Evolutionary conservation across 2,888 invertebrate genomes (phyloP).

Genomic region (Ectemnius cavifrons): DNA sequence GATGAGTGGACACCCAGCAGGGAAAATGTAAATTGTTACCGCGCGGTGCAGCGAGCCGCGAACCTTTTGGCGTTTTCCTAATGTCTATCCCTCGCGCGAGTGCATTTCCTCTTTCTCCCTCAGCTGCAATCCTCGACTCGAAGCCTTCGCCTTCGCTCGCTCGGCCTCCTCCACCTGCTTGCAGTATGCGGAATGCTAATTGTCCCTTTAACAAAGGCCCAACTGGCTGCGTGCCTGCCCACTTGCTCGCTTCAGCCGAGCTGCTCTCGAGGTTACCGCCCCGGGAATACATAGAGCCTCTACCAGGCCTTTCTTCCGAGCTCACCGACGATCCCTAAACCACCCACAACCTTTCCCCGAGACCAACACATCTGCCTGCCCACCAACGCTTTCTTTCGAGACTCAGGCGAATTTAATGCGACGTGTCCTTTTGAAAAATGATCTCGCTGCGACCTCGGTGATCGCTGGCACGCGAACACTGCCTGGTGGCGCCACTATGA

Average conservation of each 20-base stretch:
- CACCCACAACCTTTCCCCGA: background rate
- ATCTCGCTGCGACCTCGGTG: slow-evolving; percentile 24
- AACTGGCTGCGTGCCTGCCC: slow-evolving; percentile 19
- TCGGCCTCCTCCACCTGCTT: slow-evolving; percentile 18
- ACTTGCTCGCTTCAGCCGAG: background rate
- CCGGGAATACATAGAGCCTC: slow-evolving; percentile 36
- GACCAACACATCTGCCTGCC: background rate
- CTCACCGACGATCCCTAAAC: background rate
- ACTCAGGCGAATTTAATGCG: slow-evolving; percentile 33
- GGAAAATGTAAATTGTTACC: slow-evolving; percentile 35
- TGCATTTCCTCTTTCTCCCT: slow-evolving; percentile 1
- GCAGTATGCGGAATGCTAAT: slow-evolving; percentile 64
- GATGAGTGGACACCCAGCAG: too few species aligned
- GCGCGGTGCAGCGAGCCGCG: slow-evolving; percentile 22
- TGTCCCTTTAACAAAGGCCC: slow-evolving; percentile 63
- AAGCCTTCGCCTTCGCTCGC: slow-evolving; percentile 41
- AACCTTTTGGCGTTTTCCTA: slow-evolving; percentile 52
- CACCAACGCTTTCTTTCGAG: slow-evolving; percentile 1
- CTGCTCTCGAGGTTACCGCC: slow-evolving; percentile 35
- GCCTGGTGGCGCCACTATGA: background rate
- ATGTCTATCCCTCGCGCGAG: slow-evolving; percentile 30
- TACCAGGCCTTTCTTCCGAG: slow-evolving; percentile 16
- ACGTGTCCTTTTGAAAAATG: slow-evolving; percentile 37
- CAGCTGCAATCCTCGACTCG: slow-evolving; percentile 9
- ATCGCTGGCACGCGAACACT: slow-evolving; percentile 7